Base-by-base conservation (phyloP, 2,113 vertebrate species). In the Regulus satrapa region DNA sequence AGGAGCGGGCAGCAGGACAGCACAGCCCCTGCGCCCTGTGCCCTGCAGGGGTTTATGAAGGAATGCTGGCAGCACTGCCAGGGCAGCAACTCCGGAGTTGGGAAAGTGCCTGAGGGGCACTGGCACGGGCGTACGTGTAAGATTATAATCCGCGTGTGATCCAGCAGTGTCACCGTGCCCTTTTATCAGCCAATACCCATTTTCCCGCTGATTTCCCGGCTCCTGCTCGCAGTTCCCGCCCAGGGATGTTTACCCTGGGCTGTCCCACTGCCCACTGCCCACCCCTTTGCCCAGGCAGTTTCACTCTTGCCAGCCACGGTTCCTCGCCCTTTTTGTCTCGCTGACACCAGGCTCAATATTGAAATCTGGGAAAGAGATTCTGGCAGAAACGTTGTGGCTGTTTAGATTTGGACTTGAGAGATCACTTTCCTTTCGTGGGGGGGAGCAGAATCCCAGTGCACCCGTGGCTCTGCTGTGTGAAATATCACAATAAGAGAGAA, bases 111-210 rank as follows among this genome's bases (percentile, higher is more conserved):
- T 75, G 67, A 34, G 54, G 7, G 25, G 19, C 29, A 26, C 23
- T 29, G 38, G 4, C 15, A 11, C 18, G n/a, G 31, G 59, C 14
- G 66, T 0, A 1, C 10, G 19, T 23, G 23, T 18, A 26, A 43
- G 38, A 45, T 68, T 90, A 41, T 32, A 63, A 69, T 74, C 28
- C 1, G 1, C 31, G 4, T 20, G 16, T 16, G 18, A 14, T 48
- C 6, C 54, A 74, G 46, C 20, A 26, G 46, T 9, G 18, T 34
- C 38, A 49, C 12, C 6, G 18, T 58, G 25, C 19, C 6, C 8
- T 89, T 79, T 58, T 36, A n/a, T 49, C 40, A 68, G 17, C 46
- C 56, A 49, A 69, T 43, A 52, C 28, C 11, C 21, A 3, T 54
- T 81, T 94, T 52, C 34, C 18, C 5, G 14, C 36, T 40, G 46